Evolutionary conservation across 2,113 vertebrate genomes (phyloP).

Genomic region (Heterotis niloticus): DNA sequence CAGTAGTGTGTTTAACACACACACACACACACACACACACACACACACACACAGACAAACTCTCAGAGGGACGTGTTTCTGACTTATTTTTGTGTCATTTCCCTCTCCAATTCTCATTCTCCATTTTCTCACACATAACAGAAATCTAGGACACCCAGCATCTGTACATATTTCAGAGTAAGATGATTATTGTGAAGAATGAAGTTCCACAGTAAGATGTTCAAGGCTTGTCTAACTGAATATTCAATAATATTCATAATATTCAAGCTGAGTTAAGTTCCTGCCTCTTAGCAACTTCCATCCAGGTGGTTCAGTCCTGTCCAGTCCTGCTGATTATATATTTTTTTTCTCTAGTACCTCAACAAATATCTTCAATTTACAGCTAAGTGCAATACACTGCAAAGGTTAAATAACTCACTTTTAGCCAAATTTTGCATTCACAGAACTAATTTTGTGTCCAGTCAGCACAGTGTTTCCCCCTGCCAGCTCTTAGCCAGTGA

Average conservation of each 20-base stretch:
- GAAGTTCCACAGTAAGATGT: background rate
- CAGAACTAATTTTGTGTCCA: conserved; percentile 5
- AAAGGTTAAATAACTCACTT: conserved; percentile 1
- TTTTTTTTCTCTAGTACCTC: background rate
- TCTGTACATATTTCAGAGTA: no score
- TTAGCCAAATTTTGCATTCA: background rate
- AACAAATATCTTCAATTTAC: background rate
- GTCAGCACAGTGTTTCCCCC: conserved; percentile 4
- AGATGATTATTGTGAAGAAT: background rate
- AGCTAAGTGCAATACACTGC: background rate
- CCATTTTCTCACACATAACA: background rate
- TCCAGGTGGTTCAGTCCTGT: background rate
- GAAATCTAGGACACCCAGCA: background rate
- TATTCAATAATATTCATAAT: background rate
- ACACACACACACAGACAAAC: conserved; percentile 5
- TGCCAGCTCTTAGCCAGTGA: background rate
- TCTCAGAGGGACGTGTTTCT: no score
- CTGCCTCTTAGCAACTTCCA: background rate
- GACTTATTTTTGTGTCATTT: no score
- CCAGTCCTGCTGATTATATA: background rate
- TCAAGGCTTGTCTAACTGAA: background rate
- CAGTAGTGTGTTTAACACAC: background rate
- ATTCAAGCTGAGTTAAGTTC: background rate
- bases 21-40: conserved; percentile 17
- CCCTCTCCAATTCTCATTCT: background rate